Conservation (phyloP, 2,888 invertebrate genomes). For the Bombylius discolor region DNA sequence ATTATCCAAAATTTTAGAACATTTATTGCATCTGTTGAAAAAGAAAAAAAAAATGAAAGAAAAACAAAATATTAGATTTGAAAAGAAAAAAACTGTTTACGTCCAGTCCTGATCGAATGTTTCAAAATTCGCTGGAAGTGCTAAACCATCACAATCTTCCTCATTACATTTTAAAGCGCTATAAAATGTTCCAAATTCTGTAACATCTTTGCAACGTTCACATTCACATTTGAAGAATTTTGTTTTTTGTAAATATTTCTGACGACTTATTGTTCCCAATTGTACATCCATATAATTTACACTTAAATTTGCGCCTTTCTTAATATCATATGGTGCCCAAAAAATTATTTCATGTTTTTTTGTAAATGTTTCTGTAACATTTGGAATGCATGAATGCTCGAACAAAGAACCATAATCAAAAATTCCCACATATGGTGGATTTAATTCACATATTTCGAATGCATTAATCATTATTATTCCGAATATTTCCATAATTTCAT, state of each 20-base stretch:
- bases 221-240: conserved; percentile 68
- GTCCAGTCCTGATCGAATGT: conserved; percentile 31
- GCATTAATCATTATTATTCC: conserved; percentile 72
- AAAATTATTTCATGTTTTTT: conserved; percentile 48
- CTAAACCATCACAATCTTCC: conserved; percentile 37
- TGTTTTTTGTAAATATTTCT: conserved; percentile 58
- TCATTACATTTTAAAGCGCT: conserved; percentile 54
- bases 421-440: conserved; percentile 59
- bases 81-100: conserved; percentile 24
- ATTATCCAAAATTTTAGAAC: conserved; percentile 42
- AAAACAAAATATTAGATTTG: too few relatives aligned
- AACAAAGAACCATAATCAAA: conserved; percentile 63
- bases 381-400: conserved; percentile 71
- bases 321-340: conserved; percentile 46
- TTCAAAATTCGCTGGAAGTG: conserved; percentile 25
- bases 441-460: conserved; percentile 64
- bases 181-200: conserved; percentile 60
- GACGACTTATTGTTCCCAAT: conserved; percentile 57
- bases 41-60: background rate
- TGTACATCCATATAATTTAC: conserved; percentile 66
- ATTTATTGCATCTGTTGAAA: conserved; percentile 43
- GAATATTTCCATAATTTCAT: conserved; percentile 60
- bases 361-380: conserved; percentile 69
- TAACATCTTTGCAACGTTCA: conserved; percentile 54
- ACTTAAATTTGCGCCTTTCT: conserved; percentile 54